phyloP scores from a whole-genome alignment of 2,888 invertebrate species.

The Biston betularia region DNA sequence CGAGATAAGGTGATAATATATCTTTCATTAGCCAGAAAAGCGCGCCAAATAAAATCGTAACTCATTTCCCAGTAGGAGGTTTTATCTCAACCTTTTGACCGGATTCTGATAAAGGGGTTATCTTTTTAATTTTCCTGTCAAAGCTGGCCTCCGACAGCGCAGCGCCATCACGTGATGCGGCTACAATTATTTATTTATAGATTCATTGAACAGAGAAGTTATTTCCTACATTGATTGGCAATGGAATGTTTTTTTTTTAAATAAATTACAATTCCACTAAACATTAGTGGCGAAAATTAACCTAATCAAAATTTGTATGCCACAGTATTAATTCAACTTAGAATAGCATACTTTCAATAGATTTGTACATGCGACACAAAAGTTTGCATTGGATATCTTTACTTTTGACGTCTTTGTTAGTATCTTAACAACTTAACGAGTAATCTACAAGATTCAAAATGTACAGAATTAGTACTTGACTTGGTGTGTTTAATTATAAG shows the following conservation, averaged over 20 bases:
- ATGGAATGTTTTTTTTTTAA: neutral
- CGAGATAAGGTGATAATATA: conserved; percentile 61
- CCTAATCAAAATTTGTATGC: too few species aligned
- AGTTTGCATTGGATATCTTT: too few species aligned
- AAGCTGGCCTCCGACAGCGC: conserved; percentile 21
- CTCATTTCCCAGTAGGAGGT: conserved; percentile 39
- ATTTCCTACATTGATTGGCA: conserved; percentile 12
- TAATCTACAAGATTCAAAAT: too few species aligned
- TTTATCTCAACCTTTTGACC: conserved; percentile 41
- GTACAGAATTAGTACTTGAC: too few species aligned
- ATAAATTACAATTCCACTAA: neutral
- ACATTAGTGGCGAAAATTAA: too few species aligned
- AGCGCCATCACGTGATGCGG: conserved; percentile 9
- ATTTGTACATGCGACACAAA: too few species aligned
- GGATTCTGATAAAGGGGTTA: conserved; percentile 30
- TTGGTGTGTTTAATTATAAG: too few species aligned
- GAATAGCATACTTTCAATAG: too few species aligned
- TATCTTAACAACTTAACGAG: too few species aligned
- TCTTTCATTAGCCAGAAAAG: conserved; percentile 55
- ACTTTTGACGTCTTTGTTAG: too few species aligned
- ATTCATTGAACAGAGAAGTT: conserved; percentile 5
- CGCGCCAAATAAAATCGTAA: conserved; percentile 44
- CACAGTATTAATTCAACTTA: too few species aligned
- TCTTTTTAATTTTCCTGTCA: conserved; percentile 20
- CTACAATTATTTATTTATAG: conserved; percentile 12